These are phyloP conservation scores for Mus pahari DNA, from an alignment of 2,113 vertebrate species.

Conservation along the genomic window DNA sequence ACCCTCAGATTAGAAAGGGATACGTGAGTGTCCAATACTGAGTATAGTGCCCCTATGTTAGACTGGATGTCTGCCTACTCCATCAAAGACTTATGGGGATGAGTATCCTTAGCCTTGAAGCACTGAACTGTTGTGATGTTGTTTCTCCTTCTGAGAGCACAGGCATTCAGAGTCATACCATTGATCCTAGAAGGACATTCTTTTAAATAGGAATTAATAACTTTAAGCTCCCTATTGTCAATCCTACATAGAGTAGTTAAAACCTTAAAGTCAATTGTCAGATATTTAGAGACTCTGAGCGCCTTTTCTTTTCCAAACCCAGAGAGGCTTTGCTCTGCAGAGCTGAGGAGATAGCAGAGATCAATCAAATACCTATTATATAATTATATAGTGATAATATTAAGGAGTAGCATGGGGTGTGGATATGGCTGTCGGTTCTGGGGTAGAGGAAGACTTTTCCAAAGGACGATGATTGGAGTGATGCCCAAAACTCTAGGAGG, in stretches of 20 bases:
- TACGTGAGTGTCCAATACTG: neutral
- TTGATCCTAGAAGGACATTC: neutral
- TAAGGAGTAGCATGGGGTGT: neutral
- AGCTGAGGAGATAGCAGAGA: neutral
- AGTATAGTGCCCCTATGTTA: rapidly evolving
- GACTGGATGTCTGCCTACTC: neutral
- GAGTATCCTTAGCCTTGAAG: neutral
- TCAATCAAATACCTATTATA: neutral
- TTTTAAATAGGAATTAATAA: neutral
- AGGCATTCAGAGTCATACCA: neutral
- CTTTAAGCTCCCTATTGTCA: neutral
- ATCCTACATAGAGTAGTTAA: neutral
- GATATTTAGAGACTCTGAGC: neutral
- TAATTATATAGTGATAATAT: neutral
- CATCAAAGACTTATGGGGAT: neutral
- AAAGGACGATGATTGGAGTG: no score
- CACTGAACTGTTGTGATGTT: neutral
- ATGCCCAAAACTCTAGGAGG: neutral
- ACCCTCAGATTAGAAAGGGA: neutral
- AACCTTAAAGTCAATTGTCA: neutral
- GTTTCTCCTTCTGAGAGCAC: neutral
- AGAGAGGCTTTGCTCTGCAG: neutral
- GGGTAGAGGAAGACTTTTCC: neutral
- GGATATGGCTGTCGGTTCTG: neutral
- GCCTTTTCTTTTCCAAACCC: neutral